These are phyloP conservation scores for Pristionchus maxplancki DNA, from an alignment of 2,888 invertebrate species.

Conservation along the genomic window DNA sequence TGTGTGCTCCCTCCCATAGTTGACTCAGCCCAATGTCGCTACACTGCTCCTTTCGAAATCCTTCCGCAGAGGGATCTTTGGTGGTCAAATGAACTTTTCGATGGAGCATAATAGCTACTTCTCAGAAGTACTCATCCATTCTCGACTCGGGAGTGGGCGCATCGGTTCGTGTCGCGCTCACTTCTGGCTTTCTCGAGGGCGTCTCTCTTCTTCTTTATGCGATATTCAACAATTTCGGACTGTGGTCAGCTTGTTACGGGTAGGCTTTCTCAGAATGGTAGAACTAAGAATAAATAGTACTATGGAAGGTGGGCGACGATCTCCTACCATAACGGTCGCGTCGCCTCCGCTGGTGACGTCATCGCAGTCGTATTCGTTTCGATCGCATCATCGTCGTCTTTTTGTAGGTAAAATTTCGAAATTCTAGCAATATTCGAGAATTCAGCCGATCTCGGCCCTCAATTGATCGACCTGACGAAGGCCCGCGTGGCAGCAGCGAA, in stretches of 20 bases:
- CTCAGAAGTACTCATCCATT: neutral
- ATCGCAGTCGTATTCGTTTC: neutral
- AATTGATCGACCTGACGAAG: neutral
- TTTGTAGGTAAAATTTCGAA: neutral
- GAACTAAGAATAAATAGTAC: neutral
- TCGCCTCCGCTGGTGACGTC: neutral
- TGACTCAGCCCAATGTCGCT: neutral
- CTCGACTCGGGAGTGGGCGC: neutral
- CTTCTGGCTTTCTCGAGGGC: neutral
- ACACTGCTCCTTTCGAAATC: too few species aligned
- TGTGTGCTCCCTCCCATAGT: too few species aligned
- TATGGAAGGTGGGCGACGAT: neutral
- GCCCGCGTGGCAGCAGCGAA: neutral
- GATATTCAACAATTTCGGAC: neutral
- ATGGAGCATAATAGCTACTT: neutral
- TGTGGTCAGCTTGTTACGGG: neutral
- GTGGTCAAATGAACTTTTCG: neutral
- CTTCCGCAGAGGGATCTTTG: too few species aligned
- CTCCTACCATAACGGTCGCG: neutral
- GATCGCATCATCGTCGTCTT: neutral
- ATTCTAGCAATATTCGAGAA: neutral
- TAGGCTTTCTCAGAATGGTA: too few species aligned
- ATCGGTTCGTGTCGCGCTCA: neutral
- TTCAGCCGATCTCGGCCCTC: conserved; percentile 5
- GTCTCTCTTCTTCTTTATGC: neutral